Evolutionary conservation across 2,113 vertebrate species (phyloP).

Genomic region (Vulpes vulpes): DNA sequence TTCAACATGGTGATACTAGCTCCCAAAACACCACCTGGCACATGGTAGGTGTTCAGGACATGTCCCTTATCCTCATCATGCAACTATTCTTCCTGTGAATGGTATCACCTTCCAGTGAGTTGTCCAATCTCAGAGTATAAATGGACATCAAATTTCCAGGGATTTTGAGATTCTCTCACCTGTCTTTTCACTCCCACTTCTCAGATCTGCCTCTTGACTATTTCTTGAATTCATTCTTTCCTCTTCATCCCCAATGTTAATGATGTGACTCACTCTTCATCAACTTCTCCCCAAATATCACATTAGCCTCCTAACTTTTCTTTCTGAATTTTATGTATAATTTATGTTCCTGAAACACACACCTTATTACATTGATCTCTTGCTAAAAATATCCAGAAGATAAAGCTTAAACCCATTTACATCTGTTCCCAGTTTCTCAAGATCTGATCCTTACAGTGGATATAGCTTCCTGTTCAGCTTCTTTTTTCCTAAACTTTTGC

Average conservation of each 20-base stretch:
- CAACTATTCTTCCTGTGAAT: background rate
- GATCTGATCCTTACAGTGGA: background rate
- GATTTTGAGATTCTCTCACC: background rate
- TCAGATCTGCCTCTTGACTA: background rate
- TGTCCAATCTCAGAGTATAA: background rate
- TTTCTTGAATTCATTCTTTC: background rate
- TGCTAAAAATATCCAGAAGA: slow-evolving; percentile 20
- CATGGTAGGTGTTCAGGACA: background rate
- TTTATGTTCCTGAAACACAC: background rate
- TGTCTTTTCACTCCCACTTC: background rate
- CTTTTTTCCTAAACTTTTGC: background rate
- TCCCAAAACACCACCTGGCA: background rate
- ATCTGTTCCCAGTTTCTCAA: background rate
- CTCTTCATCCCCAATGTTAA: background rate
- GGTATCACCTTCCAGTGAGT: background rate
- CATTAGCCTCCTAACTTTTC: background rate
- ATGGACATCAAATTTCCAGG: background rate
- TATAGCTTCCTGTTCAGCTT: background rate
- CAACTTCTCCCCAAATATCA: slow-evolving; percentile 19
- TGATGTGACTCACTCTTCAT: background rate
- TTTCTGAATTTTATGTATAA: slow-evolving; percentile 8
- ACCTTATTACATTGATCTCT: background rate
- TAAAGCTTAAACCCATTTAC: slow-evolving; percentile 32
- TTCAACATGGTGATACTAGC: background rate
- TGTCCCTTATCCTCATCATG: background rate